Evolutionary conservation across 2,113 vertebrate genomes (phyloP).

Genomic region (Xiphorhynchus elegans): DNA sequence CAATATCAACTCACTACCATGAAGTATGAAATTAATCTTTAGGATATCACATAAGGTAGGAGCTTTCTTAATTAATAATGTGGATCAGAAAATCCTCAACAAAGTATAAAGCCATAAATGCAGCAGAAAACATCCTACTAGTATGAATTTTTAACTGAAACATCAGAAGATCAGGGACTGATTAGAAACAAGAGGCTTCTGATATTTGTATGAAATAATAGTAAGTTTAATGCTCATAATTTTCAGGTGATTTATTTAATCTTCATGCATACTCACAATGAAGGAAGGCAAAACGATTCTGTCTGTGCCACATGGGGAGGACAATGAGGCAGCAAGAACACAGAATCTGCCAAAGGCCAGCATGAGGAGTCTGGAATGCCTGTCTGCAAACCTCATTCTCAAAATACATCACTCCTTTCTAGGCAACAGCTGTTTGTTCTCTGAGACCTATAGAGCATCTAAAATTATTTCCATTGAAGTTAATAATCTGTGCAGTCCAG

Average conservation of each 20-base stretch:
- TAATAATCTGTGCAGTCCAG: not conserved
- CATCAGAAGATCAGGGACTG: not conserved
- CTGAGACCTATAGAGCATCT: not conserved
- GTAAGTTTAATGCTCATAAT: not conserved
- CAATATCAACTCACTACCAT: not conserved
- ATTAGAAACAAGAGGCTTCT: not conserved
- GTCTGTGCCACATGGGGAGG: not conserved
- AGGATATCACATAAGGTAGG: not conserved
- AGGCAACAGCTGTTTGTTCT: conserved; percentile 40
- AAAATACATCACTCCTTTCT: conserved; percentile 19
- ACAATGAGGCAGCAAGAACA: not conserved
- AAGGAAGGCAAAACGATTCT: not conserved
- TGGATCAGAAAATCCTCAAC: not conserved
- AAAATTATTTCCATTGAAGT: conserved; percentile 41
- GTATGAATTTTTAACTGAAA: not conserved
- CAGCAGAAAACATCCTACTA: not conserved
- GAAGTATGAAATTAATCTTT: not conserved
- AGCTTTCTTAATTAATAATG: not conserved
- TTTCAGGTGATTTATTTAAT: not conserved
- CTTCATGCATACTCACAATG: not conserved
- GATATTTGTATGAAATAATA: not conserved
- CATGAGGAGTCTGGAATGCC: conserved; percentile 3
- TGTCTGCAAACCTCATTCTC: conserved; percentile 19
- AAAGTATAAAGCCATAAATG: not conserved
- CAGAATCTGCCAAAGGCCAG: not conserved